phyloP scores from a whole-genome alignment of 1,140 invertebrate genomes.

The Meloidogyne hapla region DNA sequence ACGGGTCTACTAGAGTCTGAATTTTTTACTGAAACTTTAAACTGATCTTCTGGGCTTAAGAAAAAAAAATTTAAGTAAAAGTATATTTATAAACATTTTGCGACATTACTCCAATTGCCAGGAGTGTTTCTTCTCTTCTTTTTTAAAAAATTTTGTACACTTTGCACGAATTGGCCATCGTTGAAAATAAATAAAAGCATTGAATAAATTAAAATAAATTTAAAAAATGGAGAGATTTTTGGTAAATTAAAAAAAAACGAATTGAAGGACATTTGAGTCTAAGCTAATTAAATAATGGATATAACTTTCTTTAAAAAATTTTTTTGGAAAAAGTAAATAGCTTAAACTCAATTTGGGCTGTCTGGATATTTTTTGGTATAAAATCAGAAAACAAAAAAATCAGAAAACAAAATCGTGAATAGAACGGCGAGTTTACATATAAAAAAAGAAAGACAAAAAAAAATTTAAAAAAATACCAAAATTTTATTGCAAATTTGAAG shows the following conservation, averaged over 20 bases:
- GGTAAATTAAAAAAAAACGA: background rate
- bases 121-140: background rate
- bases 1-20: background rate
- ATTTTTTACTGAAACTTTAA: background rate
- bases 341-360: too few species aligned
- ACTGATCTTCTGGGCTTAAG: background rate
- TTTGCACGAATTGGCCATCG: slow-evolving; percentile 30
- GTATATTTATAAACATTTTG: background rate
- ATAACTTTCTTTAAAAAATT: background rate
- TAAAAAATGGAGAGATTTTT: background rate
- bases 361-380: background rate
- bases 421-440: background rate
- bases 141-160: slow-evolving; percentile 24
- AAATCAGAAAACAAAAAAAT: background rate
- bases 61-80: background rate
- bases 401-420: background rate
- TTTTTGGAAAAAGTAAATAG: too few species aligned
- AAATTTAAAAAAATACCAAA: background rate
- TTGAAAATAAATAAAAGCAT: slow-evolving; percentile 15
- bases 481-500: background rate
- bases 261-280: background rate
- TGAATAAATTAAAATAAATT: background rate
- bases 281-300: background rate
- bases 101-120: background rate
- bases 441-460: background rate